Conservation (phyloP, 2,113 vertebrate genomes). For the Melanocharis versteri region DNA sequence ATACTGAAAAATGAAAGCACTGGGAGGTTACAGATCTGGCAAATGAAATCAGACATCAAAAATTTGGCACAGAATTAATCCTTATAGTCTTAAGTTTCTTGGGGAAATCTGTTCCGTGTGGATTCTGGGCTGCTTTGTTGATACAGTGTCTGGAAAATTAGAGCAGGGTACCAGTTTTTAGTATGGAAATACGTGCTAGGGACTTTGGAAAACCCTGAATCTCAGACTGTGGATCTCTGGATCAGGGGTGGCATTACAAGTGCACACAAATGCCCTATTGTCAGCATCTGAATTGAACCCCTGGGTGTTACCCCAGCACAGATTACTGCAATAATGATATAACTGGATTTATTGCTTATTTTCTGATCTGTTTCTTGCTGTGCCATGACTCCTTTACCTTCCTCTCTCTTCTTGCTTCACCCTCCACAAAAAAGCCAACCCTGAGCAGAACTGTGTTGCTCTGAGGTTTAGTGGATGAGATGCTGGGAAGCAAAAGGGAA, state of each 20-base stretch:
- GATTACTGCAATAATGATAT: background rate
- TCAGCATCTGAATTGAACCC: background rate
- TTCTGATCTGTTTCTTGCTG: background rate
- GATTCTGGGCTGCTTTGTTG: background rate
- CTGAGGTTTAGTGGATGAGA: background rate
- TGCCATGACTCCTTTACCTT: background rate
- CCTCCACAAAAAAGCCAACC: background rate
- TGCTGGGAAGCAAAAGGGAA: background rate
- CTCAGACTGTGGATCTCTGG: background rate
- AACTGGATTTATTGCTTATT: background rate
- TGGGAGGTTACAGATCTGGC: background rate
- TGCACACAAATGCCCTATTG: background rate
- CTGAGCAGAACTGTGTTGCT: background rate
- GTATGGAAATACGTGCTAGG: background rate
- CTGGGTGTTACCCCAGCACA: background rate
- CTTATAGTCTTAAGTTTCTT: background rate
- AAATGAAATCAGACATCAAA: background rate
- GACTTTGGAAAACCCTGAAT: background rate
- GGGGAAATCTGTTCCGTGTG: background rate
- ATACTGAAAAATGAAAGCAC: background rate
- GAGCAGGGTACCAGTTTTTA: background rate
- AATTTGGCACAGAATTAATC: background rate
- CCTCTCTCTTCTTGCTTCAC: background rate
- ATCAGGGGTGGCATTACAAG: accelerated
- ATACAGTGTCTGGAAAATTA: background rate